A percentile compares a stretch with the other conserved stretches of the same genome.
phyloP scores from a whole-genome alignment of 2,888 invertebrate species.

The Andrena marginata region DNA sequence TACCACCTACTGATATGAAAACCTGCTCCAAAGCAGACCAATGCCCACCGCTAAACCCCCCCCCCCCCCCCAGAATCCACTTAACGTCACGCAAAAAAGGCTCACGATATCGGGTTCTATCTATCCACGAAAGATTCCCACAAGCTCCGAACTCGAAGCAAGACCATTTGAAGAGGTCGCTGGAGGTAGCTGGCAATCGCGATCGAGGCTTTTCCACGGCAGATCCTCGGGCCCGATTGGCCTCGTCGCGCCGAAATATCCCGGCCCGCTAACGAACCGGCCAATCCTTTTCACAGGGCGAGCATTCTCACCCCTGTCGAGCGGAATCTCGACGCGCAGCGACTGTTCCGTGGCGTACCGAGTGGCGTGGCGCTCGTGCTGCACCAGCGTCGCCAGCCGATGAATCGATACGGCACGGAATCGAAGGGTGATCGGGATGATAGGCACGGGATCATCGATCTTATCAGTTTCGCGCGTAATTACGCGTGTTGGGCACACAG shows the following conservation, averaged over 20 bases:
- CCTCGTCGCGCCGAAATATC: slow-evolving; percentile 52
- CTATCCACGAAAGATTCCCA: slow-evolving; percentile 23
- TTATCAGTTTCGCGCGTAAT: slow-evolving; percentile 84
- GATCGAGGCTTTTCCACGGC: slow-evolving; percentile 41
- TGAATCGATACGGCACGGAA: slow-evolving; percentile 82
- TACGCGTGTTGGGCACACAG: slow-evolving; percentile 83
- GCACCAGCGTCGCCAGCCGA: slow-evolving; percentile 64
- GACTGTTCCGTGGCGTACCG: not conserved
- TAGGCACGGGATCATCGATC: slow-evolving; percentile 79
- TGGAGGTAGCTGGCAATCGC: slow-evolving; percentile 32
- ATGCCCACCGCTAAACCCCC: no score
- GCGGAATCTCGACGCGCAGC: slow-evolving; percentile 14
- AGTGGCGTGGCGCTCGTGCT: not conserved
- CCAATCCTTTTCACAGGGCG: slow-evolving; percentile 62
- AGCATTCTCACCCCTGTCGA: slow-evolving; percentile 64
- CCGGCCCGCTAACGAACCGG: slow-evolving; percentile 66
- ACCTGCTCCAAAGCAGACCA: no score
- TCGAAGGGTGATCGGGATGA: slow-evolving; percentile 81
- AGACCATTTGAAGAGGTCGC: not conserved
- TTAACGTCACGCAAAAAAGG: not conserved
- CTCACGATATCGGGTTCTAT: not conserved
- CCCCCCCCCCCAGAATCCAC: no score
- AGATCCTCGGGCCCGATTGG: slow-evolving; percentile 50
- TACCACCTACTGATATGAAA: no score
- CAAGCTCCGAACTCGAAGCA: slow-evolving; percentile 1